A percentile compares a stretch with the other conserved stretches of the same genome.
These are phyloP conservation scores for Temnothorax ravouxi DNA, from an alignment of 2,888 invertebrate genomes.

Conservation along the genomic window DNA sequence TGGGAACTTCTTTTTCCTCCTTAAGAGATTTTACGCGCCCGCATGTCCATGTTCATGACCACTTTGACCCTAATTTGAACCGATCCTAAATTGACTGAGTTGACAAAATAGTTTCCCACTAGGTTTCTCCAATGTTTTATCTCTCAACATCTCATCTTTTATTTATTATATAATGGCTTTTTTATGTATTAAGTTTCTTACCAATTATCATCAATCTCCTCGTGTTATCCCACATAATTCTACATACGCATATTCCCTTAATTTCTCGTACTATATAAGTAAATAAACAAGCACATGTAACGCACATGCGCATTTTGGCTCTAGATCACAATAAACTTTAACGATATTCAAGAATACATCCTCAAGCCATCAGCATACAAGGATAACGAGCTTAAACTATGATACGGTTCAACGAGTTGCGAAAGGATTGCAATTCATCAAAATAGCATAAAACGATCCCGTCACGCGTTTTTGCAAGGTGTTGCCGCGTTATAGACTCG, in stretches of 20 bases:
- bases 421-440: constrained; percentile 67
- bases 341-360: not conserved
- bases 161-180: not conserved
- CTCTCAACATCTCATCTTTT: not conserved
- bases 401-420: constrained; percentile 63
- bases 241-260: not conserved
- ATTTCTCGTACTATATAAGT: not conserved
- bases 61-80: constrained; percentile 52
- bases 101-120: constrained; percentile 16
- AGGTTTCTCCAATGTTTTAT: constrained; percentile 44
- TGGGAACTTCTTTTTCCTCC: constrained; percentile 73
- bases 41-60: constrained; percentile 61
- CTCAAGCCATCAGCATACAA: constrained; percentile 65
- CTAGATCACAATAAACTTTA: not conserved
- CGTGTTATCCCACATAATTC: not conserved
- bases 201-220: no score
- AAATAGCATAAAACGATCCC: constrained; percentile 71
- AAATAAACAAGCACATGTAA: not conserved
- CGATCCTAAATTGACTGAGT: constrained; percentile 38
- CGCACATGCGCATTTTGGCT: not conserved
- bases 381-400: constrained; percentile 70
- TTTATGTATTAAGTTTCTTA: not conserved
- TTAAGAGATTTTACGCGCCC: constrained; percentile 65
- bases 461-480: constrained; percentile 68
- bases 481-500: constrained; percentile 21